phyloP scores from a whole-genome alignment of 2,797 vertebrate species.

The Pelodytes ibericus region DNA sequence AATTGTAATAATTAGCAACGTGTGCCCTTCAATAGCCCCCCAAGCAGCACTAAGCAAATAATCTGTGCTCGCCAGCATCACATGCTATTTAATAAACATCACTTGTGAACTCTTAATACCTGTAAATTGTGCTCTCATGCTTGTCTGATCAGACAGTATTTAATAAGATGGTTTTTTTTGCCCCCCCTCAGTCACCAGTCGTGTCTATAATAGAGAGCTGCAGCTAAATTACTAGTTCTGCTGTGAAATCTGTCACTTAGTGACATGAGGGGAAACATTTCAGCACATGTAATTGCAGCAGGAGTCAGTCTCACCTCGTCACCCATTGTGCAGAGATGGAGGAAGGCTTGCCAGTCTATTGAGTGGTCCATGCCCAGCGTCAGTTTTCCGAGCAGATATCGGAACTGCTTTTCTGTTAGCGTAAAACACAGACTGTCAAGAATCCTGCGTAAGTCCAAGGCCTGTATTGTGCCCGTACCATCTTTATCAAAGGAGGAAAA shows the following conservation, averaged over 20 bases:
- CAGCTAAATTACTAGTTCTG: constrained; percentile 38
- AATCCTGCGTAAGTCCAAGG: constrained; percentile 65
- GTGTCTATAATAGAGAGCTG: constrained; percentile 16
- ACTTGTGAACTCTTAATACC: too few species aligned
- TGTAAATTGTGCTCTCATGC: too few species aligned
- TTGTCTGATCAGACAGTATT: too few species aligned
- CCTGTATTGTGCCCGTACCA: constrained; percentile 61
- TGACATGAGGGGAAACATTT: background rate
- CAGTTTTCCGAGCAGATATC: constrained; percentile 66
- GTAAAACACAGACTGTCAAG: constrained; percentile 70
- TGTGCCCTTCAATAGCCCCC: too few species aligned
- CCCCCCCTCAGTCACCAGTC: constrained; percentile 2
- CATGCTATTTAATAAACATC: too few species aligned
- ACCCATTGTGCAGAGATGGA: constrained; percentile 60
- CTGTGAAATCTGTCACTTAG: constrained; percentile 12
- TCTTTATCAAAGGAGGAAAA: constrained; percentile 70
- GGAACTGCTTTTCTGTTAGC: constrained; percentile 68
- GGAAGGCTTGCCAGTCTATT: constrained; percentile 68
- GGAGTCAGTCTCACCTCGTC: constrained; percentile 59
- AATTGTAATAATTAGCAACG: too few species aligned
- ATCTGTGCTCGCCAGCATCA: too few species aligned
- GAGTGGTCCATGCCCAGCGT: constrained; percentile 58
- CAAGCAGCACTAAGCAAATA: too few species aligned
- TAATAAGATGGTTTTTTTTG: too few species aligned
- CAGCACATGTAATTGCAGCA: background rate